Conservation (phyloP, 2,888 invertebrate genomes). For the Limnephilus lunatus region DNA sequence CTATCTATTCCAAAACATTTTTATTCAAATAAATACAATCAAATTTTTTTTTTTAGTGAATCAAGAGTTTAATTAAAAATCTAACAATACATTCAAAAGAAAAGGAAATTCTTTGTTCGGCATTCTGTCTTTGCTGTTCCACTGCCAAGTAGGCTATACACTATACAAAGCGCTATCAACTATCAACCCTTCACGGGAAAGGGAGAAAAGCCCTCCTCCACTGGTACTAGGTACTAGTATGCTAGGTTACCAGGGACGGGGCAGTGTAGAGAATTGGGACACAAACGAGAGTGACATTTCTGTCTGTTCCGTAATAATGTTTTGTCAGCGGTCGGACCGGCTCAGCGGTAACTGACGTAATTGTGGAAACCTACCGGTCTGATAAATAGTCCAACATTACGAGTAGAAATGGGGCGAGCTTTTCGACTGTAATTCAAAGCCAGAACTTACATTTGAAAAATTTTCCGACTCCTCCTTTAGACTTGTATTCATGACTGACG, state of each 20-base stretch:
- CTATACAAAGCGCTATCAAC: not conserved
- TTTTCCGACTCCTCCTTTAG: not conserved
- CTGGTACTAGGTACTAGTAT: not conserved
- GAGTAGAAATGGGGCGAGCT: not conserved
- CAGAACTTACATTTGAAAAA: not conserved
- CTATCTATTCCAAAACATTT: too few relatives aligned
- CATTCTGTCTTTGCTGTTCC: not conserved
- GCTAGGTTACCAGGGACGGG: not conserved
- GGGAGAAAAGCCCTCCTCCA: not conserved
- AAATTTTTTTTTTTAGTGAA: not conserved
- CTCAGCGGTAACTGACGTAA: conserved; percentile 20
- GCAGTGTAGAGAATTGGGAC: not conserved
- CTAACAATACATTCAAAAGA: not conserved
- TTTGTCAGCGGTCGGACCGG: conserved; percentile 26
- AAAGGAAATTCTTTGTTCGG: not conserved
- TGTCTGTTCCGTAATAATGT: conserved; percentile 26
- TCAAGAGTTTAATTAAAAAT: not conserved
- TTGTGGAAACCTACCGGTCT: conserved; percentile 10
- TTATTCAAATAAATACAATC: too few relatives aligned
- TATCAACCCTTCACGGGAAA: not conserved
- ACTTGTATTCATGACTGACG: not conserved
- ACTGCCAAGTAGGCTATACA: not conserved
- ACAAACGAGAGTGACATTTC: conserved; percentile 25
- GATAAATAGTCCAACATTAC: not conserved
- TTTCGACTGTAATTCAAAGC: not conserved